phyloP scores from a whole-genome alignment of 1,140 invertebrate species.

The Agraylea sexmaculata region DNA sequence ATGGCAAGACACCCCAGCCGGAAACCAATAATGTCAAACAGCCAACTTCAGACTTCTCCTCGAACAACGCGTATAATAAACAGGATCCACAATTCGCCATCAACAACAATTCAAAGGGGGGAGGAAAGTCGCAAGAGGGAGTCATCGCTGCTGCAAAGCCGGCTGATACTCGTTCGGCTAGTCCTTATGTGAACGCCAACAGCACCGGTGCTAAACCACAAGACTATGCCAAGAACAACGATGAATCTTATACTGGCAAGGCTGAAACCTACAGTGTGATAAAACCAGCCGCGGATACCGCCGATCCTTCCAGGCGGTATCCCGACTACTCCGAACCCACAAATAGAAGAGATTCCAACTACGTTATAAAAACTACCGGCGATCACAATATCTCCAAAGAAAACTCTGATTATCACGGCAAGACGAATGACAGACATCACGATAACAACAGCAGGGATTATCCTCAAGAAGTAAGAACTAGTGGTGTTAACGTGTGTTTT shows the following conservation, averaged over 20 bases:
- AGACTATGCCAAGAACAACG: conserved; percentile 3
- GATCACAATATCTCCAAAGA: conserved; percentile 1
- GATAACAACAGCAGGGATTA: not conserved
- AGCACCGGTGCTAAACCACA: not conserved
- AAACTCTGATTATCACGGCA: conserved; percentile 9
- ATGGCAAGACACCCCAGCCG: conserved; percentile 4
- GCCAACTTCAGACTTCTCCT: not conserved
- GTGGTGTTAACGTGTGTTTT: conserved; percentile 51
- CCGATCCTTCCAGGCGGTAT: conserved; percentile 7
- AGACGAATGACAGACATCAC: conserved; percentile 1
- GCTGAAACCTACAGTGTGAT: conserved; percentile 11
- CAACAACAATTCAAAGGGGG: not conserved
- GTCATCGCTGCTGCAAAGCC: no score
- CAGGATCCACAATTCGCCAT: not conserved
- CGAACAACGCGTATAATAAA: not conserved
- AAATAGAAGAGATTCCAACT: conserved; percentile 1
- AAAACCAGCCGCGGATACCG: conserved; percentile 8
- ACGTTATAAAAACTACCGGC: conserved; percentile 12
- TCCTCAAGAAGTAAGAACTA: not conserved
- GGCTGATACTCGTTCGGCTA: not conserved
- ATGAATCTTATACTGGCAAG: conserved; percentile 7
- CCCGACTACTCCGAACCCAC: conserved; percentile 14
- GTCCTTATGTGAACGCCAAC: not conserved
- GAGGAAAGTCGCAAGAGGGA: no score
- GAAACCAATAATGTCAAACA: not conserved